Evolutionary conservation across 2,888 invertebrate species (phyloP).

Genomic region (Andrena bucephala): DNA sequence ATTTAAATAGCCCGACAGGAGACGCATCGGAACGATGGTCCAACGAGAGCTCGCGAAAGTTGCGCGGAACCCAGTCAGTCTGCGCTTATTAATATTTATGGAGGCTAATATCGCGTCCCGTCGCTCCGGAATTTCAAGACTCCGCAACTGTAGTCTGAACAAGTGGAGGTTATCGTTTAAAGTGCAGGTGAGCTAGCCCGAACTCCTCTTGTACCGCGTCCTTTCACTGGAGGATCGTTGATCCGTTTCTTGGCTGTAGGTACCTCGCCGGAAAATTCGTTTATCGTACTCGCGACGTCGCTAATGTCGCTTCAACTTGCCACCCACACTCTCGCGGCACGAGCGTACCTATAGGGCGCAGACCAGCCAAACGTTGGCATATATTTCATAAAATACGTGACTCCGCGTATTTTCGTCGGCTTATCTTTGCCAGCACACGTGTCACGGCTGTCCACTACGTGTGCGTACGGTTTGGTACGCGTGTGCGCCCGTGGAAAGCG

Average conservation of each 20-base stretch:
- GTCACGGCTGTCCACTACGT: slow-evolving; percentile 59
- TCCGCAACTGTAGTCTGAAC: not conserved
- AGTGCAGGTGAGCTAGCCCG: slow-evolving; percentile 13
- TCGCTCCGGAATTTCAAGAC: slow-evolving; percentile 6
- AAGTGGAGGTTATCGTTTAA: slow-evolving; percentile 24
- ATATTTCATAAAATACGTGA: slow-evolving; percentile 82
- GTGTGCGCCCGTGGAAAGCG: not conserved
- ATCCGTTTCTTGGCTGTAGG: slow-evolving; percentile 43
- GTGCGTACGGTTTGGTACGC: slow-evolving; percentile 6
- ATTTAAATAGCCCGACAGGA: slow-evolving; percentile 32
- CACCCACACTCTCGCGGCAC: not conserved
- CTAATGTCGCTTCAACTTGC: slow-evolving; percentile 60
- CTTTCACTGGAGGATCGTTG: slow-evolving; percentile 27
- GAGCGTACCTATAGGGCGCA: not conserved
- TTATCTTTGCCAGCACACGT: slow-evolving; percentile 79
- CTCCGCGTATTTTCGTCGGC: slow-evolving; percentile 79
- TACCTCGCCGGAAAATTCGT: slow-evolving; percentile 61
- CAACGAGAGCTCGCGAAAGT: not conserved
- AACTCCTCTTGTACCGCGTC: not conserved
- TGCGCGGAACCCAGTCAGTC: not conserved
- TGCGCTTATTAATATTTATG: slow-evolving; percentile 41
- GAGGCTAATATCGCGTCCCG: slow-evolving; percentile 41
- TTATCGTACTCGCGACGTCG: slow-evolving; percentile 50
- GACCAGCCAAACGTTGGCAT: slow-evolving; percentile 46
- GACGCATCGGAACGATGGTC: slow-evolving; percentile 17